Base-by-base conservation (phyloP, 2,797 vertebrate genomes). In the Clarias laeviceps region DNA sequence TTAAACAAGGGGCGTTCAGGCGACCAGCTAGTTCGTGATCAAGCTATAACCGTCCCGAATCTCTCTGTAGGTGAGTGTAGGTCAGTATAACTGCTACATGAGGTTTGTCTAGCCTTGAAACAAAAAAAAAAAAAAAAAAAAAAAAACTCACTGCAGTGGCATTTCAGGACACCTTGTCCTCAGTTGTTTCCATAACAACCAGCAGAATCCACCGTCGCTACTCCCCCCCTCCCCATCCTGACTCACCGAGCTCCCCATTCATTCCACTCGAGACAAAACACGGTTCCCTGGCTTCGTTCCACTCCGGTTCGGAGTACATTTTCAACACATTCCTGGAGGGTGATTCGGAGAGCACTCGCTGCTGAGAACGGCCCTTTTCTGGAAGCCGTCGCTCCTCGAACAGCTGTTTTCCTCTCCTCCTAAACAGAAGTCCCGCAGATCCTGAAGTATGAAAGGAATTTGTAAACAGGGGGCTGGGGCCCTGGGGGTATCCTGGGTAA, bases 371-470 rank as follows among this genome's bases (percentile, higher is more conserved):
- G 84, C 50, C 54, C 80, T 37, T 83, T 84, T 87, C 86, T 85
- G 83, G 82, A 85, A 83, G 84, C 66, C 54, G 56, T 85, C 73
- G 32, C 79, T 90, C 82, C 84, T 86, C 64, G 12, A 76, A 84
- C 89, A 90, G 89, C 86, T 90, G 89, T 88, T 89, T 88, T 88
- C 87, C 88, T 88, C 76, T 86, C 87, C 88, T 91, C 89, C 91
- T 90, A 85, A 91, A 89, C 88, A 92, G 86, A 85, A 82, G 83
- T 73, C 84, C 34, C 32, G 85, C 87, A 89, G 83, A 37, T 88
- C 68, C 86, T 85, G 54, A 93, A 91, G 90, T 92, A 94, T 93
- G 93, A 82, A 22, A 92, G 90, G 93, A 95, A 94, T 95, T 91
- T 86, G 85, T 93, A 92, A 94, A 93, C 91, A 91, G 88, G 90